Evolutionary conservation across 1,140 invertebrate species (phyloP).

Genomic region (Coenobita brevimanus): DNA sequence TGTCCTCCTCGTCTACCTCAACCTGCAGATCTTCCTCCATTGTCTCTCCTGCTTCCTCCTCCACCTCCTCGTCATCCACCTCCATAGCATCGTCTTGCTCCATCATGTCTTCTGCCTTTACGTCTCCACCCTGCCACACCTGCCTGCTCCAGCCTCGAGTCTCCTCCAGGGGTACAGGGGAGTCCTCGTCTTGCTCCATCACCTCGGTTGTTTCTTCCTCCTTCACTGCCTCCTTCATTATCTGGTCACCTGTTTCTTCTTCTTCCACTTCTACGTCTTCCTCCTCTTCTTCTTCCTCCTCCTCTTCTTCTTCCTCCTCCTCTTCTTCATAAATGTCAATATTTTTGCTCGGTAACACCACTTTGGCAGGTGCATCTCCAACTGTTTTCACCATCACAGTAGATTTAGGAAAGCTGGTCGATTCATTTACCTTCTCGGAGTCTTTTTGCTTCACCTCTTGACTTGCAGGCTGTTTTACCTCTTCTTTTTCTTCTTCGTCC

Average conservation of each 20-base stretch:
- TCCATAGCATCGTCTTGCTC: background rate
- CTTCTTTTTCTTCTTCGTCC: background rate
- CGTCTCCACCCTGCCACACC: too few species aligned
- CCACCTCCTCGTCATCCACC: background rate
- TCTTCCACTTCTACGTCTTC: too few species aligned
- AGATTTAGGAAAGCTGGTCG: too few species aligned
- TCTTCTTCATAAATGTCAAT: background rate
- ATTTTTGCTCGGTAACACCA: background rate
- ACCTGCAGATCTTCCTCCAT: background rate
- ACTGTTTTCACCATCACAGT: background rate
- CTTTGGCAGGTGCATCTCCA: background rate
- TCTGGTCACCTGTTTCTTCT: background rate
- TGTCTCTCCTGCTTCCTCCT: background rate
- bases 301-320: too few species aligned
- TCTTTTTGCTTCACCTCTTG: background rate
- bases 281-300: too few species aligned
- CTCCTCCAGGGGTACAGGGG: too few species aligned
- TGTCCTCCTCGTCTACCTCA: background rate
- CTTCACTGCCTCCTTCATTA: background rate
- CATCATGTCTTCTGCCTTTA: background rate
- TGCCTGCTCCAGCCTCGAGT: too few species aligned
- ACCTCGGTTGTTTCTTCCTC: background rate
- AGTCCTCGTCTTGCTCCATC: background rate
- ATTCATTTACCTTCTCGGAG: background rate
- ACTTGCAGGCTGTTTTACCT: too few species aligned